These are phyloP conservation scores for Chrysoperla carnea DNA, from an alignment of 1,140 invertebrate genomes.

Conservation along the genomic window DNA sequence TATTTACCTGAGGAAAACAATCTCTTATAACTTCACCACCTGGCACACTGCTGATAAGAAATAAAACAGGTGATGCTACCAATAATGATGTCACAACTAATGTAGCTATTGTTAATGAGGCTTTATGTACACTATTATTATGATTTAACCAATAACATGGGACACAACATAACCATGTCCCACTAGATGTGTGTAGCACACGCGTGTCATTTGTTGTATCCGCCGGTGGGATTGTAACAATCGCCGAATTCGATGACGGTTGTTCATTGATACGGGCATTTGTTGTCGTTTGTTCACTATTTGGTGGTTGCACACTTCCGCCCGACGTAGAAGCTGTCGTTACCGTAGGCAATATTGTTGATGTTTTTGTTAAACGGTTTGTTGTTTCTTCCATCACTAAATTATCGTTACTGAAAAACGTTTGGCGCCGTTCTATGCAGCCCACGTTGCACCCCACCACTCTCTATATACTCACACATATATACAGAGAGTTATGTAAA, in stretches of 20 bases:
- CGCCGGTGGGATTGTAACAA: neutral
- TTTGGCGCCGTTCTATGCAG: no score
- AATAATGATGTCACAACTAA: conserved; percentile 35
- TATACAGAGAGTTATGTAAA: no score
- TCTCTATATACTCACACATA: no score
- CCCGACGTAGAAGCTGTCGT: no score
- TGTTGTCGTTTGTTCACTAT: neutral
- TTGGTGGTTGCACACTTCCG: neutral
- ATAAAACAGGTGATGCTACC: conserved; percentile 39
- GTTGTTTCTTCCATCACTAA: no score
- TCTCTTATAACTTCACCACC: conserved; percentile 29
- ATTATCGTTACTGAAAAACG: no score
- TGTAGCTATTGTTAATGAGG: conserved; percentile 36
- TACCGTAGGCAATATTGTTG: no score
- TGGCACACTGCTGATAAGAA: conserved; percentile 36
- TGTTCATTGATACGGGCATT: neutral
- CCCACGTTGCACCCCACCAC: no score
- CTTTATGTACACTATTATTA: conserved; percentile 39
- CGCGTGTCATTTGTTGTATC: neutral
- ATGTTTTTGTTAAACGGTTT: no score
- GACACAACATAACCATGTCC: conserved; percentile 37
- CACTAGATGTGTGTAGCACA: conserved; percentile 3
- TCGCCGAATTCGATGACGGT: no score
- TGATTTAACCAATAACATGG: conserved; percentile 36
- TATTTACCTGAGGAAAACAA: conserved; percentile 24